A percentile compares a stretch with the other conserved stretches of the same genome.
Conservation (phyloP, 2,797 vertebrate genomes). For the Tiaroga cobitis region DNA sequence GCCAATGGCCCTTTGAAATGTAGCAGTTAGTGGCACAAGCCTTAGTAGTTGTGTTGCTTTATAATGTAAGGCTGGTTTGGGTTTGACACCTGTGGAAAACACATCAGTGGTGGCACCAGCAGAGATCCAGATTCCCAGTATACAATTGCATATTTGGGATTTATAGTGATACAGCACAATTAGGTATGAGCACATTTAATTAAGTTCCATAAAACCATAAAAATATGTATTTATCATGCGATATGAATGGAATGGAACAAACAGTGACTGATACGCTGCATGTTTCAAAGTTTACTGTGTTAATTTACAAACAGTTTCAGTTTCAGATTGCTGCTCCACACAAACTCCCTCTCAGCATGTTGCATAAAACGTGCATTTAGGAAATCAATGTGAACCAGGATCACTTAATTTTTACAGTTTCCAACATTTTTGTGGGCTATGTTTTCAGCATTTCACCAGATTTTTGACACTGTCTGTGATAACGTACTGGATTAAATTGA, state of each 20-base stretch:
- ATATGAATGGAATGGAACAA: not conserved
- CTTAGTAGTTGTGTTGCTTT: slow-evolving; percentile 70
- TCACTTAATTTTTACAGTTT: not conserved
- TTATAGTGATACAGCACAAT: too few relatives aligned
- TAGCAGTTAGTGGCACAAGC: slow-evolving; percentile 64
- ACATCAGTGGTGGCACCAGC: slow-evolving; percentile 48
- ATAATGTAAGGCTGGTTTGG: slow-evolving; percentile 64
- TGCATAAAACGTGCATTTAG: too few relatives aligned
- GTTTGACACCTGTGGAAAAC: slow-evolving; percentile 27
- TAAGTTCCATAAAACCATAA: not conserved
- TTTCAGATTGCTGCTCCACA: too few relatives aligned
- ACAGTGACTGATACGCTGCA: too few relatives aligned
- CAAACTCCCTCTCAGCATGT: too few relatives aligned
- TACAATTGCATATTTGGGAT: not conserved
- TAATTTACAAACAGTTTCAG: too few relatives aligned
- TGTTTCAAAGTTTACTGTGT: too few relatives aligned
- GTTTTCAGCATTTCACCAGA: too few relatives aligned
- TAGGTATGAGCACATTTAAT: not conserved
- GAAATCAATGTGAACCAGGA: not conserved
- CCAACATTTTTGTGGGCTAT: too few relatives aligned
- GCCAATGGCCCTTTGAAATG: slow-evolving; percentile 64
- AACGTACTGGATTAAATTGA: too few relatives aligned
- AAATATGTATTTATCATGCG: not conserved
- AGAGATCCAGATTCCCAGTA: slow-evolving; percentile 46
- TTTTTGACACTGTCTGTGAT: too few relatives aligned